Evolutionary conservation across 92 coral and sea anemone genomes (phyloP), one percentile per base, ranked within the genome.

Genomic region (Scolanthus callimorphus): DNA sequence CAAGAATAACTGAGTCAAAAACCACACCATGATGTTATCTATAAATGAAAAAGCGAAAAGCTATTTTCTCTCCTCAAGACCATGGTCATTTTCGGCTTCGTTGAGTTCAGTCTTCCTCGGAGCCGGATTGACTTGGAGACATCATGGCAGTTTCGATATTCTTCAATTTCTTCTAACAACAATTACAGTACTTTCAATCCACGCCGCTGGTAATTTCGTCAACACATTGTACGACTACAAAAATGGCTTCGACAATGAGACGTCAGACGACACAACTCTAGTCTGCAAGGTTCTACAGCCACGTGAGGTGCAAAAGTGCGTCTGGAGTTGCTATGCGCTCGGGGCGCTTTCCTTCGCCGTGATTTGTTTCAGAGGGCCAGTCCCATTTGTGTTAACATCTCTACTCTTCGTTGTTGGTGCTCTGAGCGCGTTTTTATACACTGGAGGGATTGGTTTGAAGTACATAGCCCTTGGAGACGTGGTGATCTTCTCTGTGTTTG

Each of bases 31-130:
- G n/a, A n/a, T n/a, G n/a, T n/a, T n/a, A n/a, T n/a, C n/a, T n/a
- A n/a, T n/a, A n/a, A n/a, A n/a, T n/a, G 43, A 34, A 34, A 85
- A 74, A 50, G 38, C 79, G 26, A 58, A 65, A 20, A 69, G 41
- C 4, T 69, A 57, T 17, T 37, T 66, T 19, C 11, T 73, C 22
- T 79, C 83, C 19, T 20, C 54, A 10, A 74, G 91, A 1, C 91
- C 91, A 4, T 85, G 91, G 91, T 85, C 91, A 3, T 79, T 85
- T 29, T 50, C 91, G 0, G 91, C 86, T 6, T 79, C 86, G 1
- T 44, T 48, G 2, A 75, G 75, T 20, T 55, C 78, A 3, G 72
- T 82, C 12, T 31, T 79, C 3, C 67, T 85, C 8, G 91, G 91
- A 19, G 31, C 67, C 0, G 76, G 49, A 10, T 56, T 85, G 0